Evolutionary conservation across 2,113 vertebrate species (phyloP).

Genomic region (Corvus moneduloides): DNA sequence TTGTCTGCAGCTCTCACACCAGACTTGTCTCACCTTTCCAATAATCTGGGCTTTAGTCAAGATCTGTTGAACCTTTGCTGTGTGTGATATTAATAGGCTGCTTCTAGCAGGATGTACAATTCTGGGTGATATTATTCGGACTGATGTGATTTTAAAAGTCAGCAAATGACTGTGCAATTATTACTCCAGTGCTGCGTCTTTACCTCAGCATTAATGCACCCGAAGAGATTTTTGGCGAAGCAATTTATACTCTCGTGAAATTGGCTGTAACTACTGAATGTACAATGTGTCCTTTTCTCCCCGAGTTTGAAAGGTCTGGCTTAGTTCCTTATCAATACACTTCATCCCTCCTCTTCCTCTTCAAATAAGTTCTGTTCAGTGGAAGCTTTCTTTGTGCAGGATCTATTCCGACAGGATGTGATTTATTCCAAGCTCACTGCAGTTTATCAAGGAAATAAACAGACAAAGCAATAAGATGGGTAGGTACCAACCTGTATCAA

Average conservation of each 20-base stretch:
- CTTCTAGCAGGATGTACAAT: slow-evolving; percentile 38
- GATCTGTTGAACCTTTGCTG: not conserved
- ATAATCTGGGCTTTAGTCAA: not conserved
- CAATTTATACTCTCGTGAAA: slow-evolving; percentile 55
- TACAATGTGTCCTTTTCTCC: not conserved
- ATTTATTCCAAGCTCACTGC: slow-evolving; percentile 18
- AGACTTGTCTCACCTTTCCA: not conserved
- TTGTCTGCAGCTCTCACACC: not conserved
- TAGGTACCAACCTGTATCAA: not conserved
- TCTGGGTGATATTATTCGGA: slow-evolving; percentile 63
- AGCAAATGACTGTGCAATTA: slow-evolving; percentile 60
- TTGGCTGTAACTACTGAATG: slow-evolving; percentile 40
- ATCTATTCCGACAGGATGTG: not conserved
- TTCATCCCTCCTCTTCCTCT: slow-evolving; percentile 6
- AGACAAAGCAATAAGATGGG: not conserved
- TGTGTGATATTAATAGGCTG: slow-evolving; percentile 12
- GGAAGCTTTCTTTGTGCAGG: slow-evolving; percentile 22
- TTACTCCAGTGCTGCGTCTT: slow-evolving; percentile 28
- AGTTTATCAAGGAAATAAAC: slow-evolving; percentile 48
- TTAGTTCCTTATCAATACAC: slow-evolving; percentile 14
- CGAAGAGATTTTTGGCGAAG: slow-evolving; percentile 61
- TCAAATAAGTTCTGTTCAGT: not conserved
- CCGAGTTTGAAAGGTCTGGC: not conserved
- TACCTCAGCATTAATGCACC: slow-evolving; percentile 45
- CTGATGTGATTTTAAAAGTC: slow-evolving; percentile 72